Percentiles rank a stretch among this genome's conserved stretches.
Conservation (phyloP, 2,888 invertebrate genomes). For the Drosophila suboccidentalis region DNA sequence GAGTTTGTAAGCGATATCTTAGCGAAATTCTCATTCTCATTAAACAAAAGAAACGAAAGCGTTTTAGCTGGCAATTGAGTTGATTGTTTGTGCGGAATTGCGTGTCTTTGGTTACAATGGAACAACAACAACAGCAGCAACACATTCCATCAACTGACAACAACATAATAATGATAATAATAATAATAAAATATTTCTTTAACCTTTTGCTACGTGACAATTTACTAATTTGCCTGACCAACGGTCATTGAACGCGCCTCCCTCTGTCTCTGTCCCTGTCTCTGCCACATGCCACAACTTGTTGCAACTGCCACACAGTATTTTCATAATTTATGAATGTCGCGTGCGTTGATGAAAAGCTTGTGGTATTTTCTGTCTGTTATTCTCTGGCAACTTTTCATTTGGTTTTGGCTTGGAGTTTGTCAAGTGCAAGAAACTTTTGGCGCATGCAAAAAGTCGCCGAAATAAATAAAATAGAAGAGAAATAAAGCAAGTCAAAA, state of each 20-base stretch:
- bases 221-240: slow-evolving; percentile 71
- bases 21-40: slow-evolving; percentile 61
- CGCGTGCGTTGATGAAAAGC: slow-evolving; percentile 45
- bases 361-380: slow-evolving; percentile 53
- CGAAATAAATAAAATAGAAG: neutral
- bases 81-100: slow-evolving; percentile 67
- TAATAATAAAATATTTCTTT: slow-evolving; percentile 29
- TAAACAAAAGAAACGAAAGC: slow-evolving; percentile 64
- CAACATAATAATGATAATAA: slow-evolving; percentile 2
- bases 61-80: slow-evolving; percentile 69
- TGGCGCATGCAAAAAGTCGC: slow-evolving; percentile 33
- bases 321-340: slow-evolving; percentile 63
- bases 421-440: slow-evolving; percentile 67
- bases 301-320: slow-evolving; percentile 29
- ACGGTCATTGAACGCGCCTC: slow-evolving; percentile 36
- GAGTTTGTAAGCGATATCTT: slow-evolving; percentile 58
- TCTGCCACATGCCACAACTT: slow-evolving; percentile 16
- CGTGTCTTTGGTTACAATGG: slow-evolving; percentile 67
- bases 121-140: slow-evolving; percentile 35
- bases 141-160: slow-evolving; percentile 27
- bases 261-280: neutral
- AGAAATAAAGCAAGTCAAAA: slow-evolving; percentile 33
- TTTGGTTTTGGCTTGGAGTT: slow-evolving; percentile 12
- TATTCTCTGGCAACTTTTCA: slow-evolving; percentile 13
- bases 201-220: slow-evolving; percentile 77